Evolutionary conservation across 2,113 vertebrate genomes (phyloP), one percentile per base, ranked within the genome.

Genomic region (Mustelus asterias): DNA sequence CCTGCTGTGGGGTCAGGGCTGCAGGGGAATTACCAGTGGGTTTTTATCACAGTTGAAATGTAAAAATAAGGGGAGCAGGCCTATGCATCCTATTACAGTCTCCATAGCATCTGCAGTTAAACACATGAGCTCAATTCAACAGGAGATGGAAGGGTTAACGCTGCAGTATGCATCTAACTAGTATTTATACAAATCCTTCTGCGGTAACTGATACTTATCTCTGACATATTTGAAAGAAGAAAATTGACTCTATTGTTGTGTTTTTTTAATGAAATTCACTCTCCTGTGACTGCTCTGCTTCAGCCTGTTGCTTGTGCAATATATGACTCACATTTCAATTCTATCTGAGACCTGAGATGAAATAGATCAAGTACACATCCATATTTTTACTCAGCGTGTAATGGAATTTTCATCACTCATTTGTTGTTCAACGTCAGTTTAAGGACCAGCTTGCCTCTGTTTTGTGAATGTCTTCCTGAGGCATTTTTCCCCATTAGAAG

Each of bases 351-450:
- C 67, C 41, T 48, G 14, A 95, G 94, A 72, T 76, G 69, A 70
- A 95, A 95, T 76, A 54, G 94, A 72, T 76, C 41, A 95, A 95
- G 69, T 33, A 7, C 69, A 72, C 69, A 33, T 95, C 94, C 94
- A 95, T 76, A 95, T 70, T 44, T 95, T 72, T 95, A 95, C 94
- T 72, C 94, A 72, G 94, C 22, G 24, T 95, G 94, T 95, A 95
- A 76, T 95, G 44, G 94, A 72, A 72, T 95, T 95, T 95, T 72
- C 69, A 95, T 54, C 69, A 20, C 60, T n/a, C 60, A 76, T 72
- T 95, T 95, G 94, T 44, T 70, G 22, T 48, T 67, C 22, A 70
- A 44, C 24, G 41, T 69, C 93, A 94, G 67, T 48, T 95, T 95
- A 72, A 60, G 10, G 67, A 24, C 70, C 37, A 41, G n/a, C 65